Conservation (phyloP, 1,140 invertebrate genomes). For the Drosophila pachea region DNA sequence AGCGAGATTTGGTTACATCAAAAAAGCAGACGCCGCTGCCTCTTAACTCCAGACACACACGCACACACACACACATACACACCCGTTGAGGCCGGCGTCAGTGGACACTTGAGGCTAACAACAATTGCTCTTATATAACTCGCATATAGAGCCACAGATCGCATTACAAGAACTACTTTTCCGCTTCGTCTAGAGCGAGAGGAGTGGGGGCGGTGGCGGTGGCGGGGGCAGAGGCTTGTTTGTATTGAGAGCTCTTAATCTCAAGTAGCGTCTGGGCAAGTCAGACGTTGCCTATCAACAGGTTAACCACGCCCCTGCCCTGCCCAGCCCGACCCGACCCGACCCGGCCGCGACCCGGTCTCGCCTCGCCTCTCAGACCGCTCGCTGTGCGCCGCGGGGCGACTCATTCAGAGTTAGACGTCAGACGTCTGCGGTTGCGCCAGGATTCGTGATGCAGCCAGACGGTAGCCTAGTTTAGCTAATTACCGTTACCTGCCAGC, state of each 20-base stretch:
- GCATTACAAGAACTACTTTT: slow-evolving; percentile 47
- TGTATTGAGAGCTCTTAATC: slow-evolving; percentile 55
- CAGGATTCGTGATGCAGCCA: slow-evolving; percentile 15
- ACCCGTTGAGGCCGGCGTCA: slow-evolving; percentile 20
- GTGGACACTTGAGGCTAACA: slow-evolving; percentile 33
- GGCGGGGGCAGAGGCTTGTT: slow-evolving; percentile 25
- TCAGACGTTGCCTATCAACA: slow-evolving; percentile 56
- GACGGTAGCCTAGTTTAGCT: slow-evolving; percentile 59
- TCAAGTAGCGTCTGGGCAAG: slow-evolving; percentile 55
- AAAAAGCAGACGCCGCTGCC: slow-evolving; percentile 25
- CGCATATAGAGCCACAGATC: slow-evolving; percentile 19
- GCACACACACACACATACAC: too few species aligned
- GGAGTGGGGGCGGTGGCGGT: not conserved
- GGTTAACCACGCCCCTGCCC: slow-evolving; percentile 62
- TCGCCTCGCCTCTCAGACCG: slow-evolving; percentile 14
- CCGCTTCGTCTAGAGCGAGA: slow-evolving; percentile 23
- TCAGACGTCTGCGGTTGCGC: slow-evolving; percentile 24
- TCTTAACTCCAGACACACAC: slow-evolving; percentile 9
- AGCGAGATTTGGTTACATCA: slow-evolving; percentile 34
- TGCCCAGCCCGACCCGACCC: too few species aligned
- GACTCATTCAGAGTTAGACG: slow-evolving; percentile 64
- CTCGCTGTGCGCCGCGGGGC: slow-evolving; percentile 58
- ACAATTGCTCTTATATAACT: slow-evolving; percentile 21
- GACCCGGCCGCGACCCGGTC: not conserved
- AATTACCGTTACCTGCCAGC: slow-evolving; percentile 42